These are phyloP conservation scores for Halcyon malimbica DNA, from an alignment of 2,113 vertebrate genomes.

Conservation along the genomic window DNA sequence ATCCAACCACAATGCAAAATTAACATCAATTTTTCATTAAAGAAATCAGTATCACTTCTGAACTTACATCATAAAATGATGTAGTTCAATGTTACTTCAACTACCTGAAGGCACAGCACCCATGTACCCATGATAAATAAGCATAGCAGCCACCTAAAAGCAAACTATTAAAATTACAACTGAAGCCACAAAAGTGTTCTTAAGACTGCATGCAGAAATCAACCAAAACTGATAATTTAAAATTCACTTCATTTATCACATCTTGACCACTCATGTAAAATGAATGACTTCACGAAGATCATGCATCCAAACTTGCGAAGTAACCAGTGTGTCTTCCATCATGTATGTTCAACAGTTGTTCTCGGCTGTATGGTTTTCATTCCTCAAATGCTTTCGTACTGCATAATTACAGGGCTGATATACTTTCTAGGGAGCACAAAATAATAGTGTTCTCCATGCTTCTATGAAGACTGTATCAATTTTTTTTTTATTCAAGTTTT, in stretches of 20 bases:
- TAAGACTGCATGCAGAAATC: not conserved
- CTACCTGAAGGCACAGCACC: not conserved
- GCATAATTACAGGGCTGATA: not conserved
- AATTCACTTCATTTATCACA: not conserved
- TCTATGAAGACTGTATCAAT: not conserved
- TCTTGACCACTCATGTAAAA: not conserved
- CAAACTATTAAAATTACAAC: not conserved
- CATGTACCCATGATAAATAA: not conserved
- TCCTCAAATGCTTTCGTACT: not conserved
- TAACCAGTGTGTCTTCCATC: not conserved
- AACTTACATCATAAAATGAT: not conserved
- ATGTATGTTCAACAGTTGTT: rapidly evolving
- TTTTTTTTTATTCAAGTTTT: not conserved
- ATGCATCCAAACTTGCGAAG: not conserved
- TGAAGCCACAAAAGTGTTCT: not conserved
- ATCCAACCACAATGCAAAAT: not conserved
- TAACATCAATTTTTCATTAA: not conserved
- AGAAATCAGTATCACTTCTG: not conserved
- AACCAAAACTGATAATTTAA: not conserved
- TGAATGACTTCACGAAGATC: not conserved
- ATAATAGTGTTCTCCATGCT: not conserved
- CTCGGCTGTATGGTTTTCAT: not conserved
- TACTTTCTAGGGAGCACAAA: not conserved
- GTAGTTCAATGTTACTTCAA: not conserved
- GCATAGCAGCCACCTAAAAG: not conserved